These are phyloP conservation scores for Rhingia campestris DNA, from an alignment of 2,888 invertebrate genomes.

Conservation along the genomic window DNA sequence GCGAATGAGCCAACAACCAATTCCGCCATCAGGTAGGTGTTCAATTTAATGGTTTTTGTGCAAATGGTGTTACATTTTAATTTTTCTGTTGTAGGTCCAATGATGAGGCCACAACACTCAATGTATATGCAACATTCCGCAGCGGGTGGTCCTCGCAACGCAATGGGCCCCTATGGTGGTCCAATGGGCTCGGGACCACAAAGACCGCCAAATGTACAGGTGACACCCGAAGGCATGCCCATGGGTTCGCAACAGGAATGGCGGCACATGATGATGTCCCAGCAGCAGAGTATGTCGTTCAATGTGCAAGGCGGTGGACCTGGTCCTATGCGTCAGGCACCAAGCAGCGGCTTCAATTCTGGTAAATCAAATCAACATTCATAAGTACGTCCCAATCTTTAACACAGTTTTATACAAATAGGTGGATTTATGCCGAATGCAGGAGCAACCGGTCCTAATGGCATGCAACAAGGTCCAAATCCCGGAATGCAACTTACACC, in stretches of 20 bases:
- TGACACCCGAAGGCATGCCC: constrained; percentile 85
- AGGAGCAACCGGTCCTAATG: constrained; percentile 76
- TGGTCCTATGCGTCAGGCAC: constrained; percentile 81
- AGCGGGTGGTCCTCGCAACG: constrained; percentile 79
- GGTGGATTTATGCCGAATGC: constrained; percentile 81
- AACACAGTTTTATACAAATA: constrained; percentile 50
- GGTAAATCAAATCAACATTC: constrained; percentile 73
- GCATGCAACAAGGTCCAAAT: constrained; percentile 76
- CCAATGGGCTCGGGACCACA: constrained; percentile 84
- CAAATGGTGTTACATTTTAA: neutral
- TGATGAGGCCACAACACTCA: constrained; percentile 87
- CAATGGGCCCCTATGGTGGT: constrained; percentile 79
- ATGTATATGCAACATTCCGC: constrained; percentile 84
- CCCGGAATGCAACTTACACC: constrained; percentile 81
- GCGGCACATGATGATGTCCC: constrained; percentile 83
- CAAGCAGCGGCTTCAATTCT: constrained; percentile 80
- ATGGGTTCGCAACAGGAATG: constrained; percentile 82
- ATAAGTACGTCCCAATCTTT: neutral
- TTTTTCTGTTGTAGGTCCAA: constrained; percentile 83
- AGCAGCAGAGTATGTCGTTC: constrained; percentile 82
- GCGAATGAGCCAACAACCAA: constrained; percentile 88
- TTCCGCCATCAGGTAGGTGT: constrained; percentile 87
- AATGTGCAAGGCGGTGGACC: constrained; percentile 70
- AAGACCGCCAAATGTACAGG: constrained; percentile 85
- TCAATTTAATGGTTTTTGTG: neutral